Conservation (phyloP, 2,888 invertebrate genomes). For the Chrysomela aeneicollis region DNA sequence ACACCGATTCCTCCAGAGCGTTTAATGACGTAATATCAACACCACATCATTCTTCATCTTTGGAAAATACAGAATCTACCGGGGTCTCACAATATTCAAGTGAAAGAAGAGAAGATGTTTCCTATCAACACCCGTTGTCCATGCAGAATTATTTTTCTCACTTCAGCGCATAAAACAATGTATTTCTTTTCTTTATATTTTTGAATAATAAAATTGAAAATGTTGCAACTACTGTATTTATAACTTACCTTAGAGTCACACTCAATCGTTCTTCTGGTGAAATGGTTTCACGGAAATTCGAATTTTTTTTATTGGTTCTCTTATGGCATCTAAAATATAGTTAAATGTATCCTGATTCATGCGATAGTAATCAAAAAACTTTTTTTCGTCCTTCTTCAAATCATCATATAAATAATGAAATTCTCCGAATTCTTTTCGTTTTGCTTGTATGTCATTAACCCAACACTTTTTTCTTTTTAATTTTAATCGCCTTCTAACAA, state of each 20-base stretch:
- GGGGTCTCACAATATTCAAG: too few relatives aligned
- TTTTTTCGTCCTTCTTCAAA: conserved; percentile 4
- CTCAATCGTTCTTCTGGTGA: conserved; percentile 19
- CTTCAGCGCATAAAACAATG: too few relatives aligned
- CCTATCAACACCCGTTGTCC: too few relatives aligned
- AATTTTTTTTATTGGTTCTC: conserved; percentile 19
- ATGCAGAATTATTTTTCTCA: too few relatives aligned
- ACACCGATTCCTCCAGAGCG: too few relatives aligned
- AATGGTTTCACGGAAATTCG: conserved; percentile 22
- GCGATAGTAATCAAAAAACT: conserved; percentile 24
- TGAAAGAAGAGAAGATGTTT: too few relatives aligned
- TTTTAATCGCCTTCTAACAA: too few relatives aligned
- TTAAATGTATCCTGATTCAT: conserved; percentile 21
- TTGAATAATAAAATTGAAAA: conserved; percentile 15
- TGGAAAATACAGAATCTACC: too few relatives aligned
- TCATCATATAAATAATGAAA: background rate
- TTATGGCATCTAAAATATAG: conserved; percentile 25
- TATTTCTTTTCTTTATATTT: background rate
- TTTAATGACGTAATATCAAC: too few relatives aligned
- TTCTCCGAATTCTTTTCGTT: background rate
- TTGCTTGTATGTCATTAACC: background rate
- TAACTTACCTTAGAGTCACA: conserved; percentile 14
- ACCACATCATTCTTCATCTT: too few relatives aligned
- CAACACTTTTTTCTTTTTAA: too few relatives aligned
- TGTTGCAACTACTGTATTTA: background rate